Evolutionary conservation across 2,113 vertebrate genomes (phyloP).

Genomic region (Uropsilus gracilis): DNA sequence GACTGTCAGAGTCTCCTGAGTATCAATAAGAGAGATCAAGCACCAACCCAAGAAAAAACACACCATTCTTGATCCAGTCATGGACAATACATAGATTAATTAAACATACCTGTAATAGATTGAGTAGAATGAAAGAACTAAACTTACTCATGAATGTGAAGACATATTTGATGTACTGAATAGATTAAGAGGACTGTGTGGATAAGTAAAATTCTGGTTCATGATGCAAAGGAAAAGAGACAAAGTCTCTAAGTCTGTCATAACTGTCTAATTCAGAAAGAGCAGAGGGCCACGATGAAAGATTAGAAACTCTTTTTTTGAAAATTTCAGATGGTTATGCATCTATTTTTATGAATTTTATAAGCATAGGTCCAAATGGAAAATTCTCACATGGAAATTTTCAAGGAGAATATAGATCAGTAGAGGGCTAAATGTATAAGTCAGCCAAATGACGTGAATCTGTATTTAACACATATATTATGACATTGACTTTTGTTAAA

Average conservation of each 20-base stretch:
- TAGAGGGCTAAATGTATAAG: no score
- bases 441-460: neutral
- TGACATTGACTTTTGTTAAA: neutral
- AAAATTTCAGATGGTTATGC: neutral
- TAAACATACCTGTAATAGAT: neutral
- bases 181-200: neutral
- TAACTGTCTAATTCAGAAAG: neutral
- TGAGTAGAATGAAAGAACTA: neutral
- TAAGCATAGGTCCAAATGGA: neutral
- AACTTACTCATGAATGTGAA: neutral
- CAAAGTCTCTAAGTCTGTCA: neutral
- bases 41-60: neutral
- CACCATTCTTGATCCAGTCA: neutral
- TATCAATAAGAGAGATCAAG: neutral
- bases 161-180: neutral
- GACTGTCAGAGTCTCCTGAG: neutral
- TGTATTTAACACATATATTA: neutral
- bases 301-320: neutral
- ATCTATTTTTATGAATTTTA: neutral
- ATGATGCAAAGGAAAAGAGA: neutral
- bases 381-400: constrained; percentile 40
- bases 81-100: neutral
- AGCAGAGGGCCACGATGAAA: neutral
- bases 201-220: neutral
- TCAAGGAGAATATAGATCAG: neutral